Evolutionary conservation across 2,888 invertebrate species (phyloP).

Genomic region (Phortica okadai): DNA sequence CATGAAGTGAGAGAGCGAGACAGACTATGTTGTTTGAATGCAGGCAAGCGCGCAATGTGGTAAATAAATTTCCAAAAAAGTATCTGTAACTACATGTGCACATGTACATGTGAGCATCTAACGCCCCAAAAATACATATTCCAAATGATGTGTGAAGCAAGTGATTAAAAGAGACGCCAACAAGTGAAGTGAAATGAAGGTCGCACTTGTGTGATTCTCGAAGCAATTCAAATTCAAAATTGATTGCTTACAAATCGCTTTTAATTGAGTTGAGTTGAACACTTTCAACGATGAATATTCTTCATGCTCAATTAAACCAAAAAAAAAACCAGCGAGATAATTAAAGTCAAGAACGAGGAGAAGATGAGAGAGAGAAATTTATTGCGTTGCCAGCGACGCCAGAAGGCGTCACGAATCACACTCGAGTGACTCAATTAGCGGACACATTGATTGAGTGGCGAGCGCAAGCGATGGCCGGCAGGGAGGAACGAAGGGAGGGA

Average conservation of each 20-base stretch:
- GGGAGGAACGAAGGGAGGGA: not conserved
- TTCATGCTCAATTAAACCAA: constrained; percentile 27
- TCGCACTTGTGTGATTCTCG: not conserved
- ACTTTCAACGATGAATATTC: constrained; percentile 47
- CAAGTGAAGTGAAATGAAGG: constrained; percentile 1
- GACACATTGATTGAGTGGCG: constrained; percentile 27
- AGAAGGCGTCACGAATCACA: constrained; percentile 36
- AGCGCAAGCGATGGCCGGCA: constrained; percentile 12
- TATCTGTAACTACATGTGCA: no score
- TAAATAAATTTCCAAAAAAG: no score
- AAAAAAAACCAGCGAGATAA: not conserved
- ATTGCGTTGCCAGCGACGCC: not conserved
- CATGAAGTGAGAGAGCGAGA: no score
- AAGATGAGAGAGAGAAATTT: not conserved
- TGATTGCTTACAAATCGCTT: constrained; percentile 6
- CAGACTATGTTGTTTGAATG: no score
- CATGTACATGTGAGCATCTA: no score
- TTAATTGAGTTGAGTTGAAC: constrained; percentile 2
- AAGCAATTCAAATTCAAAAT: not conserved
- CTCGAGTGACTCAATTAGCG: constrained; percentile 54
- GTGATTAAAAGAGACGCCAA: not conserved
- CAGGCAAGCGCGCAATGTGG: no score
- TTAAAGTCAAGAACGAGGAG: not conserved
- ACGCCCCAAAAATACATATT: no score
- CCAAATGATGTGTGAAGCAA: not conserved